A percentile compares a stretch with the other conserved stretches of the same genome.
Conservation (phyloP, 2,888 invertebrate genomes). For the Busseola fusca region DNA sequence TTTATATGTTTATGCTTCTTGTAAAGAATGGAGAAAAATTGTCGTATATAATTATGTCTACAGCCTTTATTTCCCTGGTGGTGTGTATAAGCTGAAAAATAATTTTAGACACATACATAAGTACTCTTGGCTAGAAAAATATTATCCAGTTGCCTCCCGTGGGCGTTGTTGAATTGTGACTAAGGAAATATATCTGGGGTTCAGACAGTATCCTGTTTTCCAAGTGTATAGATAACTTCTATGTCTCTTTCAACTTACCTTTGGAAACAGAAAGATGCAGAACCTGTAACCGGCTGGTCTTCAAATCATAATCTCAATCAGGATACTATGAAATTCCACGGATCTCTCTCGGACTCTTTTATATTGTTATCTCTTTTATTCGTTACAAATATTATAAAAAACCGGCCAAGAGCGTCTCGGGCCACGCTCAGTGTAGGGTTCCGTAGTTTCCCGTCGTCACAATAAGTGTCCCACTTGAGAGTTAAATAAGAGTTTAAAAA, state of each 20-base stretch:
- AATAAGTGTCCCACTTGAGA: too few relatives aligned
- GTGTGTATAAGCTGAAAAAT: constrained; percentile 27
- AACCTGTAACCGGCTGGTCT: neutral
- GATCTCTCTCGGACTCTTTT: too few relatives aligned
- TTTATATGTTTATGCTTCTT: constrained; percentile 18
- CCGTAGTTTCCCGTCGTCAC: too few relatives aligned
- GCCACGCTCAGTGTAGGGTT: too few relatives aligned
- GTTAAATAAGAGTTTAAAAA: too few relatives aligned
- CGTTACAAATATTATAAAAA: too few relatives aligned
- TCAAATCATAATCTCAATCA: constrained; percentile 1
- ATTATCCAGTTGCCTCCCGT: constrained; percentile 21
- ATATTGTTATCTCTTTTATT: too few relatives aligned
- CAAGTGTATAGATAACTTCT: neutral
- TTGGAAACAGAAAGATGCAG: neutral
- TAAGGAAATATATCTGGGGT: constrained; percentile 5
- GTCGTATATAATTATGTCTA: constrained; percentile 41
- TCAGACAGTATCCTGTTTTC: neutral
- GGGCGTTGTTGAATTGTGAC: constrained; percentile 27
- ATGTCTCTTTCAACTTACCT: neutral
- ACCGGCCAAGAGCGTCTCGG: too few relatives aligned
- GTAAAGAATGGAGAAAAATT: constrained; percentile 28
- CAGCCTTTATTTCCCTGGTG: constrained; percentile 52
- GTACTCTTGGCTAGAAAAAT: constrained; percentile 37
- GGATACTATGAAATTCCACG: too few relatives aligned
- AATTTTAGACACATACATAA: constrained; percentile 47